Evolutionary conservation across 2,113 vertebrate species (phyloP), one percentile per base, ranked within the genome.

Genomic region (Thalassoma bifasciatum): DNA sequence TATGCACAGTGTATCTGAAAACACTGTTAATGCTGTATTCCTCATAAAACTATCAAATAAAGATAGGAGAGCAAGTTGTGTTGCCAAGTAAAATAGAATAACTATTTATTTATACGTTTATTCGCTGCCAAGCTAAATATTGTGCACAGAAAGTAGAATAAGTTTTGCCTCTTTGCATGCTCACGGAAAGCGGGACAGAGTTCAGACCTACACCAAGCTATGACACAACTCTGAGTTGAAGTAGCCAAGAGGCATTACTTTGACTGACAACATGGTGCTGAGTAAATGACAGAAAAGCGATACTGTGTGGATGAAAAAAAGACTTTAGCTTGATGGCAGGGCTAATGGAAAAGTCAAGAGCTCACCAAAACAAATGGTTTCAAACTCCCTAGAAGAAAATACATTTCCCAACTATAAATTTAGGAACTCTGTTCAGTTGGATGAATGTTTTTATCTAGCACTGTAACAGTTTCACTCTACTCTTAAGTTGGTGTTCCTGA

Each of bases 41-140:
- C 46, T 46, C 42, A 72, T 65, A 68, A 79, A 82, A 42, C 76
- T 75, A 77, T 73, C 66, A 75, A 82, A 85, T 74, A 83, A 74
- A 77, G 72, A 85, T 79, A 83, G 61, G 58, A 50, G 24, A 60
- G 38, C 70, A n/a, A 19, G 12, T 71, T 8, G 38, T 50, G 44
- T 30, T 30, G 82, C 84, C 82, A 88, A 88, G 72, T 73, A 52
- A 82, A 88, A 84, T 65, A 76, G 59, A 60, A 52, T 83, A 42
- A 78, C 66, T 83, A 75, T 82, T 53, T 63, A 84, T 70, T 53
- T 60, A 84, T 70, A 58, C 63, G 26, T 36, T 2, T 12, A 13
- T 24, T 53, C 36, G 16, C 49, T 3, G 67, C 81, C 86, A 85
- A 83, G 30, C 60, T 53, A 75, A 90, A 79, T 16, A 75, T 24